Evolutionary conservation across 2,888 invertebrate species (phyloP), one percentile per base, ranked within the genome.

Genomic region (Plemyria rubiginata): DNA sequence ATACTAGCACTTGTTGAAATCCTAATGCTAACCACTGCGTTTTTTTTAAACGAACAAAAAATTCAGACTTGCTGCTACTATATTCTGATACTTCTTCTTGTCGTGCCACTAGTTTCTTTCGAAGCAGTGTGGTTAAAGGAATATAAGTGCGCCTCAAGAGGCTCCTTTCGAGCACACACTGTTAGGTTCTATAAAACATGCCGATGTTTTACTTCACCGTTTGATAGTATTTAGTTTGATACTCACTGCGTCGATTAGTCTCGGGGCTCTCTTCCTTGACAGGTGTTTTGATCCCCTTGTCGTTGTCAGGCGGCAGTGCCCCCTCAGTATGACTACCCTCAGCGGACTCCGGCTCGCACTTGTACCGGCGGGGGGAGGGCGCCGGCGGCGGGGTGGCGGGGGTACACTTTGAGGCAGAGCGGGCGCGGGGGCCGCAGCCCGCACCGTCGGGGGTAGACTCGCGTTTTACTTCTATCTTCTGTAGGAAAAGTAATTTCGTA

Each of bases 381-480:
- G 65, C 62, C 36, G 70, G 67, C 38, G 70, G 59, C 13, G 67
- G 64, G 41, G 66, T 57, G 45, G 77, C 75, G 0, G 80, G 78
- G 2, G 86, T 77, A 32, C 82, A 79, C 66, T 91, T 92, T 66
- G 85, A 85, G 2, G 79, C 74, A 0, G 90, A 85, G 0, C 91
- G 83, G 5, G 86, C 80, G 8, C 87, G 83, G 88, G 90, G 0
- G 4, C 48, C 48, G 11, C 13, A 32, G 88, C 89, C 65, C 84
- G 85, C 16, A 88, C 90, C 90, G 68, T 93, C 93, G 0, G 92
- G 92, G 0, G 92, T 92, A 64, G 85, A 85, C 29, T 92, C 92
- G 4, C 72, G 73, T 75, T 93, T 93, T 22, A 89, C 84, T 76
- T 94, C 93, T 58, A 93, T 86, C 78, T 94, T 94, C 94, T 94